Evolutionary conservation across 2,888 invertebrate species (phyloP).

Genomic region (Lapara coniferarum): DNA sequence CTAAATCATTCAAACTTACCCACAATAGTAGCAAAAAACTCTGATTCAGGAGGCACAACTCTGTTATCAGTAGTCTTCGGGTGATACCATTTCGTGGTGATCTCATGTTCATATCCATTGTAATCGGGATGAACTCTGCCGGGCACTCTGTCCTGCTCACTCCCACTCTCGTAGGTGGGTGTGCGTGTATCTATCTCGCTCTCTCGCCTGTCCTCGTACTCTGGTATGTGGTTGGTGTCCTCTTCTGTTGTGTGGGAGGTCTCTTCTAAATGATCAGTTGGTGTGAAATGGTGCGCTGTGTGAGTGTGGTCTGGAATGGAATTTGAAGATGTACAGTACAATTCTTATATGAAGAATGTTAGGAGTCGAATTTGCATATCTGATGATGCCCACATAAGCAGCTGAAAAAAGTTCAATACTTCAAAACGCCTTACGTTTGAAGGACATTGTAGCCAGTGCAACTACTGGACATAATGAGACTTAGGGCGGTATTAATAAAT

Average conservation of each 20-base stretch:
- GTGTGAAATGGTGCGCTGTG: constrained; percentile 67
- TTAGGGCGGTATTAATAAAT: too few species aligned
- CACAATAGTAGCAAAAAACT: constrained; percentile 78
- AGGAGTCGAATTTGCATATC: too few species aligned
- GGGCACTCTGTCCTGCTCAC: constrained; percentile 56
- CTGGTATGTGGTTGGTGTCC: constrained; percentile 70
- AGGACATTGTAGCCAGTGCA: too few species aligned
- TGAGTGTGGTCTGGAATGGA: constrained; percentile 63
- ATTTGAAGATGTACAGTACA: neutral
- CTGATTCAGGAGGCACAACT: constrained; percentile 76
- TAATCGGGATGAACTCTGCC: constrained; percentile 68
- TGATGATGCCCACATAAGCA: too few species aligned
- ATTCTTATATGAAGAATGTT: neutral
- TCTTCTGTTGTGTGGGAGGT: constrained; percentile 78
- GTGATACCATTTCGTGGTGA: constrained; percentile 77
- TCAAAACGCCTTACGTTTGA: too few species aligned
- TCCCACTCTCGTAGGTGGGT: constrained; percentile 66
- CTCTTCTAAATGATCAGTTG: constrained; percentile 67
- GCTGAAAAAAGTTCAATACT: too few species aligned
- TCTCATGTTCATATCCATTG: constrained; percentile 72
- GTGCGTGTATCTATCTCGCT: constrained; percentile 67
- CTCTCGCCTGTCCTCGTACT: constrained; percentile 65
- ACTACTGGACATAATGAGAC: too few species aligned
- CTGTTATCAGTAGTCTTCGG: constrained; percentile 77
- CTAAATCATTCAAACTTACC: constrained; percentile 54